Evolutionary conservation across 2,888 invertebrate genomes (phyloP), one percentile per base, ranked within the genome.

Genomic region (Noctua janthe): DNA sequence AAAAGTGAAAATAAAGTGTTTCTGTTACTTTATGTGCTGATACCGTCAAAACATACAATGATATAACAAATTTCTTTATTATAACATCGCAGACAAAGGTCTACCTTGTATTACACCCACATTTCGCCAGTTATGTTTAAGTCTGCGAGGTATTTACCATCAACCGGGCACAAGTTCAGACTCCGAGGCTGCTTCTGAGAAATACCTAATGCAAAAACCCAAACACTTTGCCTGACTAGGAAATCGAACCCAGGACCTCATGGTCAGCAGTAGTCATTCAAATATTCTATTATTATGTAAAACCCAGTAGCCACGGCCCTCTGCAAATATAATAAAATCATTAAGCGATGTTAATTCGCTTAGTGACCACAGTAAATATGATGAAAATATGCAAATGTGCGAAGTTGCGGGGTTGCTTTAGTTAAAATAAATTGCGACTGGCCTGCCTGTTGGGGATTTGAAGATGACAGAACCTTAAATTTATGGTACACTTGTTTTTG

Each of bases 381-480:
- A 94, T 92, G 94, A 94, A 95, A 95, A 94, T 95, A 96, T 96
- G 96, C 93, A 94, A 96, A 96, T 89, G 82, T 75, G 84, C 88
- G 85, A 93, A 94, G 91, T 94, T 94, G 91, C 90, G 88, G 88
- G 92, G 92, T 91, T 91, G 93, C 91, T 92, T 92, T 92, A 92
- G 93, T 93, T 93, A 92, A 93, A 95, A 94, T 94, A 93, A 94
- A 94, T 94, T 94, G 92, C 90, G 83, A 82, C 81, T 74, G 88
- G 83, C 83, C 88, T 83, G 87, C 88, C 89, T 89, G 90, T 88
- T 88, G 83, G 83, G 90, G 90, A 90, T 91, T 92, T 91, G 81
- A 79, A 85, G 83, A 81, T 85, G 84, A 85, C 84, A 83, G 86
- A 88, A 86, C 82, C 43, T 75, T 59, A 29, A 62, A 87, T 84